Evolutionary conservation across 2,113 vertebrate species (phyloP).

Genomic region (Corydoras maculifer): DNA sequence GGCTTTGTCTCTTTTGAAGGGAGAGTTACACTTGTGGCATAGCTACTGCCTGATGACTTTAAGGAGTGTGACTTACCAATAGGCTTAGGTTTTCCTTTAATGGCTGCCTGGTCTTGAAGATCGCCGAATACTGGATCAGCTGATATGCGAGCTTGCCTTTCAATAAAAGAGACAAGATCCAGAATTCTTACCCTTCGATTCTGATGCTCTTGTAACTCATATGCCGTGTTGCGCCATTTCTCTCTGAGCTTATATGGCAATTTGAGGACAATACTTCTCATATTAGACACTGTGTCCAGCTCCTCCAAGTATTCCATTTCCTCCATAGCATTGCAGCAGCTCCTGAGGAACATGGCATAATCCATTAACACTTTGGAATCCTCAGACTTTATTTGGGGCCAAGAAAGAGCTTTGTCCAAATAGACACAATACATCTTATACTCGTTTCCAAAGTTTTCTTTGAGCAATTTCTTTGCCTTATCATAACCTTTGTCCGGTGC

Average conservation of each 20-base stretch:
- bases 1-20: not conserved
- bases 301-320: too few species aligned
- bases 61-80: too few species aligned
- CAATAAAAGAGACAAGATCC: slow-evolving; percentile 9
- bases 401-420: not conserved
- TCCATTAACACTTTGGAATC: not conserved
- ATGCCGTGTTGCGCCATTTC: slow-evolving; percentile 1
- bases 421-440: slow-evolving; percentile 10
- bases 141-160: slow-evolving; percentile 1
- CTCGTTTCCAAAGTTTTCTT: slow-evolving; percentile 12
- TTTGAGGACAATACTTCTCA: not conserved
- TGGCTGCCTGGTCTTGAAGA: slow-evolving; percentile 9
- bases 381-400: too few species aligned
- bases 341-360: too few species aligned
- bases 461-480: not conserved
- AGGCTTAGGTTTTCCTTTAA: slow-evolving; percentile 6
- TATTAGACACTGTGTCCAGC: too few species aligned
- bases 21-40: slow-evolving; percentile 7
- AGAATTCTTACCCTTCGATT: not conserved
- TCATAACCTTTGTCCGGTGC: slow-evolving; percentile 11
- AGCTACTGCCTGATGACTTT: not conserved
- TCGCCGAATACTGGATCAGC: slow-evolving; percentile 18
- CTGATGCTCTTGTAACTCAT: slow-evolving; percentile 14
- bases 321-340: too few species aligned
- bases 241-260: not conserved